These are phyloP conservation scores for Cabera pusaria DNA, from an alignment of 2,888 invertebrate genomes.

Conservation along the genomic window DNA sequence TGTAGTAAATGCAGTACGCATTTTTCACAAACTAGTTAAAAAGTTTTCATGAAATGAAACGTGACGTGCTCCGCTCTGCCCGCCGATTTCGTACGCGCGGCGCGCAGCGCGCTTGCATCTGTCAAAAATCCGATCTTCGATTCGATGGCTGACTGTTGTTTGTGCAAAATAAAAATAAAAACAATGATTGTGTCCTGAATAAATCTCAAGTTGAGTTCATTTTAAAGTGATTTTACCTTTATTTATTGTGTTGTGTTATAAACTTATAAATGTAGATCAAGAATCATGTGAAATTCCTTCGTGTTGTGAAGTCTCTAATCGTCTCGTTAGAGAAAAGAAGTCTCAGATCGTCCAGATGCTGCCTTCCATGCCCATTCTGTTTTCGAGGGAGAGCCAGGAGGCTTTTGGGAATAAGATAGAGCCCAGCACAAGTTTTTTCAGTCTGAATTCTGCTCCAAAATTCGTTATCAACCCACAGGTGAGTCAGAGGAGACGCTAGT, in stretches of 20 bases:
- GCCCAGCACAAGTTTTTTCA: slow-evolving; percentile 70
- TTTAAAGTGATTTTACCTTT: slow-evolving; percentile 39
- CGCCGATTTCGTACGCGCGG: slow-evolving; percentile 3
- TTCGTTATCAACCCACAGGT: slow-evolving; percentile 59
- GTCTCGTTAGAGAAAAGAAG: slow-evolving; percentile 27
- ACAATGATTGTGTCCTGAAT: slow-evolving; percentile 41
- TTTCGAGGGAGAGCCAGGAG: slow-evolving; percentile 76
- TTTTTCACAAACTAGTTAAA: neutral
- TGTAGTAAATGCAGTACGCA: no score
- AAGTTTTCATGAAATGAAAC: slow-evolving; percentile 7
- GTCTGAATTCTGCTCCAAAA: slow-evolving; percentile 53
- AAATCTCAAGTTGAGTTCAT: slow-evolving; percentile 40
- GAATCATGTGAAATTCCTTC: slow-evolving; percentile 50
- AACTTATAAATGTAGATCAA: slow-evolving; percentile 35
- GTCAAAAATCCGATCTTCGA: slow-evolving; percentile 46
- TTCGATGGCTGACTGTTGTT: slow-evolving; percentile 55
- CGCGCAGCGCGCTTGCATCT: no score
- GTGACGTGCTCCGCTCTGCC: slow-evolving; percentile 3
- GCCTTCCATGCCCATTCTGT: slow-evolving; percentile 80
- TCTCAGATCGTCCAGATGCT: slow-evolving; percentile 65
- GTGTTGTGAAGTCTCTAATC: slow-evolving; percentile 47
- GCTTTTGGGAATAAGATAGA: slow-evolving; percentile 75
- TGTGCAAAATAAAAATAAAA: slow-evolving; percentile 53
- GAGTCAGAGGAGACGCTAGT: slow-evolving; percentile 45
- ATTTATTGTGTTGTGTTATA: slow-evolving; percentile 40